Percentiles rank a stretch among this genome's conserved stretches.
Conservation (phyloP, 2,797 vertebrate genomes). For the Sebastes itinus region DNA sequence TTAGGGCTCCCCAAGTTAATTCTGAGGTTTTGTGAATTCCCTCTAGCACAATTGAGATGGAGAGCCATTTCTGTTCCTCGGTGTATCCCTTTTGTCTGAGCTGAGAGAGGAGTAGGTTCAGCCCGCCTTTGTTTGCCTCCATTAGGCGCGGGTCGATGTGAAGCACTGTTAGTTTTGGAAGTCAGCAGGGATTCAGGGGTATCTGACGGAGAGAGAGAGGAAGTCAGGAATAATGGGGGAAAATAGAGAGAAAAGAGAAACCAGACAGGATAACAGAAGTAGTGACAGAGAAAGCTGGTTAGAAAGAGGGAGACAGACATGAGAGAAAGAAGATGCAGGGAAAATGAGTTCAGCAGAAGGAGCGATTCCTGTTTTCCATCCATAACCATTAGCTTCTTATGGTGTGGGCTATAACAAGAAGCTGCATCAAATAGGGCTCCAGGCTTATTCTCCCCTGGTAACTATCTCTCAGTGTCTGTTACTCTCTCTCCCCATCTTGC, state of each 20-base stretch:
- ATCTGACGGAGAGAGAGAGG: slow-evolving; percentile 24
- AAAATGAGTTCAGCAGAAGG: slow-evolving; percentile 21
- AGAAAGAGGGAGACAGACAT: neutral
- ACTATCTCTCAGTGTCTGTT: slow-evolving; percentile 6
- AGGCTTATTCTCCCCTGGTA: slow-evolving; percentile 6
- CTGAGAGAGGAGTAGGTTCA: slow-evolving; percentile 1
- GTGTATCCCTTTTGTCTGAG: slow-evolving; percentile 20
- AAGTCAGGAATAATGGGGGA: neutral
- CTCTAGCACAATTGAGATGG: slow-evolving; percentile 8
- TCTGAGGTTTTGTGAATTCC: slow-evolving; percentile 24
- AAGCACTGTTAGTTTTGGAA: slow-evolving; percentile 39
- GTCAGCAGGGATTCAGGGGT: slow-evolving; percentile 32
- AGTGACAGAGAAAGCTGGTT: slow-evolving; percentile 10
- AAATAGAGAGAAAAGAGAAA: neutral
- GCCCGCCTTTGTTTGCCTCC: slow-evolving; percentile 39
- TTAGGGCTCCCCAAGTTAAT: slow-evolving; percentile 24
- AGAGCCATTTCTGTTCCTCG: neutral
- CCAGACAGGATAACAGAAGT: neutral
- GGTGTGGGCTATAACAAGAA: neutral
- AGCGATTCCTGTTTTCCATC: slow-evolving; percentile 14
- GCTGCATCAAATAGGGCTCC: slow-evolving; percentile 8
- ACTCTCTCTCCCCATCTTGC: neutral
- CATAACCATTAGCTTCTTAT: slow-evolving; percentile 28
- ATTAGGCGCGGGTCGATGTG: slow-evolving; percentile 48
- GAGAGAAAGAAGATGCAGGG: neutral